Base-by-base conservation (phyloP, 2,888 invertebrate genomes). In the Beris chalybata region DNA sequence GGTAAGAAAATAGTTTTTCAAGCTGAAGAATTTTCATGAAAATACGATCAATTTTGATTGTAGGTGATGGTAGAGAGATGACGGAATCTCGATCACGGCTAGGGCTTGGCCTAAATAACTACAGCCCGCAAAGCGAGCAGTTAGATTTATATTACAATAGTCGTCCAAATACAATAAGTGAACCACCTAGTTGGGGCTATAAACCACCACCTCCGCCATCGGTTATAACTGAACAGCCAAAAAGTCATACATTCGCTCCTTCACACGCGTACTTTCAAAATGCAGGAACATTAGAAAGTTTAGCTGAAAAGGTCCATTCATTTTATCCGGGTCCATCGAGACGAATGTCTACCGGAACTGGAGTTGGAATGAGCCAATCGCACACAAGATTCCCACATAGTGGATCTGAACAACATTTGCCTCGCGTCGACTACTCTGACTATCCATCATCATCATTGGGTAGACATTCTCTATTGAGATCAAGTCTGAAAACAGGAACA, bases 241-340 rank as follows among this genome's bases (percentile, higher is more conserved):
- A 93, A 77, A 87, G 90, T 15, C 91, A 92, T 71, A 89, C 93
- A 76, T 94, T 93, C 80, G 92, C 92, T 70, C 81, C 81, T 12
- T 81, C 81, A 63, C 80, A 80, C 70, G 92, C 93, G 5, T 95
- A 93, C 80, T 93, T 94, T 77, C 86, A 93, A 70, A 94, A 94
- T 78, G 81, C 81, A 0, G 81, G 81, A 58, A 95, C 95, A 1
- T 81, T 95, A 72, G 95, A 95, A 78, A 94, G 93, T 75, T 85
- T 95, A 64, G 94, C 95, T 5, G 95, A 95, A 79, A 94, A 94
- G 82, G 94, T 95, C 65, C 95, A 95, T 79, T 90, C 93, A 64
- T 93, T 92, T 80, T 92, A 92, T 76, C 85, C 86, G n/a, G 83
- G 83, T 4, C 82, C 86, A 68, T 79, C 78, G 38, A 74, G 88